Percentiles rank a stretch among this genome's conserved stretches.
Evolutionary conservation across 1,140 invertebrate species (phyloP).

Genomic region (Papilio polyxenes): DNA sequence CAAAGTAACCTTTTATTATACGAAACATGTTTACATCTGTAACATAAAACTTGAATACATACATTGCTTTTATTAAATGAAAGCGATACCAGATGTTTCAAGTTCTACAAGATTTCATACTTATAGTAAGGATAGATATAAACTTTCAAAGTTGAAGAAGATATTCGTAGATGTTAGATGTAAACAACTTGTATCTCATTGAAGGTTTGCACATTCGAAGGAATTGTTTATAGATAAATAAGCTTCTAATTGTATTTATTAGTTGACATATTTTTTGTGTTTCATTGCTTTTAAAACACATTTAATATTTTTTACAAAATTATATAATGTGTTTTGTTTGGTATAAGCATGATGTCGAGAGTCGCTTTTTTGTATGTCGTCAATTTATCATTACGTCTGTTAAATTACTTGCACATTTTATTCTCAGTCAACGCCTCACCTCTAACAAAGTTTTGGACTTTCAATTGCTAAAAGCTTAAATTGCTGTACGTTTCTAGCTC

Average conservation of each 20-base stretch:
- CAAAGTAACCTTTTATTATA: slow-evolving; percentile 18
- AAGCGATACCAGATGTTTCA: neutral
- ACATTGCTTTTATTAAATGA: neutral
- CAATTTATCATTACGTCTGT: neutral
- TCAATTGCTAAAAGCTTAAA: slow-evolving; percentile 18
- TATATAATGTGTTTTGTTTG: too few species aligned
- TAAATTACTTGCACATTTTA: neutral
- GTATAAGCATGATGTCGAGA: too few species aligned
- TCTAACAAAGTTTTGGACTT: slow-evolving; percentile 8
- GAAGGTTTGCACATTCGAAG: too few species aligned
- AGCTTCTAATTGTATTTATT: too few species aligned
- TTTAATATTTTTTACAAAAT: too few species aligned
- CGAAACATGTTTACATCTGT: neutral
- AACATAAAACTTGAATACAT: neutral
- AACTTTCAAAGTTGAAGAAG: neutral
- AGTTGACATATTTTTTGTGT: too few species aligned
- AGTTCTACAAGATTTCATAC: neutral
- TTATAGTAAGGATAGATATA: neutral
- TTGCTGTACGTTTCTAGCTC: neutral
- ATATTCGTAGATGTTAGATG: too few species aligned
- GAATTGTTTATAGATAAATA: too few species aligned
- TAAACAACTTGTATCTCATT: too few species aligned
- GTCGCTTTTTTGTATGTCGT: neutral
- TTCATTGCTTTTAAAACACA: too few species aligned
- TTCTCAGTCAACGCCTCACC: neutral